A percentile compares a stretch with the other conserved stretches of the same genome.
Conservation (phyloP, 1,140 invertebrate species). For the Plodia interpunctella region DNA sequence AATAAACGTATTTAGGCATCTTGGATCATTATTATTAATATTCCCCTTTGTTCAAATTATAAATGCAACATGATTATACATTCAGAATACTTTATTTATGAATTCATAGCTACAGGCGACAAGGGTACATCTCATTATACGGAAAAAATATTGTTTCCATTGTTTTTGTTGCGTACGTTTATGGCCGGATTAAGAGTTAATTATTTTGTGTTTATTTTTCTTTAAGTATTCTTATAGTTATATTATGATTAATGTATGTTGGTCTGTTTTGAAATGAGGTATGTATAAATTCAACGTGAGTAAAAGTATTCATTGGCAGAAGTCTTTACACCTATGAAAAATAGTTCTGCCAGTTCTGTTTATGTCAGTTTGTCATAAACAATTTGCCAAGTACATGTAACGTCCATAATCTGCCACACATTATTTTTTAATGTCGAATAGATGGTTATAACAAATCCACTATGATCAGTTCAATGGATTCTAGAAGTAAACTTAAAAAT, state of each 20-base stretch:
- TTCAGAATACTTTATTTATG: slow-evolving; percentile 61
- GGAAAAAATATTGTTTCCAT: slow-evolving; percentile 40
- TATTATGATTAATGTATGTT: not conserved
- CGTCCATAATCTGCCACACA: no score
- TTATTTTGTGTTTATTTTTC: not conserved
- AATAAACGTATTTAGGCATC: slow-evolving; percentile 13
- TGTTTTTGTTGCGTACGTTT: slow-evolving; percentile 36
- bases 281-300: no score
- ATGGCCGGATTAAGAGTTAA: slow-evolving; percentile 26
- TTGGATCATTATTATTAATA: slow-evolving; percentile 17
- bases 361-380: no score
- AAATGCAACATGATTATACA: slow-evolving; percentile 58
- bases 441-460: no score
- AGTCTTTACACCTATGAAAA: no score
- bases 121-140: slow-evolving; percentile 64
- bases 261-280: no score
- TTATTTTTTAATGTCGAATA: no score
- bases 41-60: slow-evolving; percentile 40
- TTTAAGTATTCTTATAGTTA: not conserved
- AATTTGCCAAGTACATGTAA: no score
- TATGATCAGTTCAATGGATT: no score
- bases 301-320: no score
- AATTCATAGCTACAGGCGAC: slow-evolving; percentile 44
- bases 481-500: no score
- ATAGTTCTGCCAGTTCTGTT: no score